Base-by-base conservation (phyloP, 1,140 invertebrate genomes). In the Helicoverpa zea region DNA sequence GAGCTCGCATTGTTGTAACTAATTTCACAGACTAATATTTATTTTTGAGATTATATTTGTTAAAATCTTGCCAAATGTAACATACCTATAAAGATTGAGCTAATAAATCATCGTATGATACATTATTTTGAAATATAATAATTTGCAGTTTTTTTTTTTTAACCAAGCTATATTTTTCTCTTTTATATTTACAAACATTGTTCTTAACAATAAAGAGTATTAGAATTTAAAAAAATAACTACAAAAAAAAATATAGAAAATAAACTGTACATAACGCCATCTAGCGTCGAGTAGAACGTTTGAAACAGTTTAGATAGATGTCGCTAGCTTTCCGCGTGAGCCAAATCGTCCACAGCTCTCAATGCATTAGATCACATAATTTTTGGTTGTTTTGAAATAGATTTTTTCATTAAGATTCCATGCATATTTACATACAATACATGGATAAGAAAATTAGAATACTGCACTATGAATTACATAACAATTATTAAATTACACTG, bases 231-330 rank as follows among this genome's bases (percentile, higher is more conserved):
- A 9, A 43, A 43, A 43, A 43, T 43, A 30, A 13, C 11, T n/a
- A 2, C 11, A 29, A 13, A 4, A 52, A 29, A 49, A 76, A 76
- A 81, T 29, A 49, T 18, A 12, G 66, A 64, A 74, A 47, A 54
- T 3, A 66, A 51, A 52, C 23, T 52, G 47, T 58, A 29, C 63
- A 51, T 35, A 85, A 83, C 93, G 93, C 93, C 92, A 93, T 90
- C 93, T 94, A 89, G 90, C 83, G 92, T 73, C 84, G 91, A 94
- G 91, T 94, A 94, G 93, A 85, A 75, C 72, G 56, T 75, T 79
- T 64, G 11, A 58, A 66, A 9, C 61, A 81, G 13, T 29, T 86
- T 51, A 80, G 72, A 87, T 86, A 94, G 93, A 94, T 94, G 93
- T 87, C 93, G 91, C 91, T 89, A 80, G 79, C 47, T 72, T 73